Conservation (phyloP, 2,888 invertebrate species). For the Aradus depressus region DNA sequence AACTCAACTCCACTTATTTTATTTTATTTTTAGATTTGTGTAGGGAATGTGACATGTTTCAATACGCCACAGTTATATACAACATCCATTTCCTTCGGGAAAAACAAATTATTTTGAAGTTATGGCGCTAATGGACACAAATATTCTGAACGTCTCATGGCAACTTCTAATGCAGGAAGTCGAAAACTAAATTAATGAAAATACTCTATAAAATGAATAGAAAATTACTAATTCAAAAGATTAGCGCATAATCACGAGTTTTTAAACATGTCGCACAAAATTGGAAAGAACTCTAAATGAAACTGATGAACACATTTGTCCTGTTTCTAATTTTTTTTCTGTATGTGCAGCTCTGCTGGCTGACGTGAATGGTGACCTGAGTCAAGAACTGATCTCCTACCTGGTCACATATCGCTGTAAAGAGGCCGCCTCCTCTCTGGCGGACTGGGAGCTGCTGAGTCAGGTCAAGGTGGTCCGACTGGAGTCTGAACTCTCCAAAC, state of each 20-base stretch:
- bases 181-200: neutral
- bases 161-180: neutral
- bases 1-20: neutral
- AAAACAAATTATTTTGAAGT: too few species aligned
- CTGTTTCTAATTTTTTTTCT: neutral
- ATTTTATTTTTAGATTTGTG: neutral
- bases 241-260: neutral
- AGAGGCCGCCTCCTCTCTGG: constrained; percentile 9
- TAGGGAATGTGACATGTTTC: too few species aligned
- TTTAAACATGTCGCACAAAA: neutral
- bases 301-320: neutral
- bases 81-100: too few species aligned
- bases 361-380: constrained; percentile 63
- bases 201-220: neutral
- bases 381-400: constrained; percentile 66
- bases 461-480: constrained; percentile 56
- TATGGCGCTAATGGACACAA: too few species aligned
- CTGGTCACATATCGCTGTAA: constrained; percentile 51
- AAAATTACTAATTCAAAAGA: neutral
- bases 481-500: constrained; percentile 59
- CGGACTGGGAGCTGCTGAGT: constrained; percentile 51
- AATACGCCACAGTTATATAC: too few species aligned
- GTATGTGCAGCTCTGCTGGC: constrained; percentile 46
- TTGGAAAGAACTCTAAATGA: neutral
- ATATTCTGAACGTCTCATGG: neutral